Base-by-base conservation (phyloP, 2,797 vertebrate genomes). In the Emydoidea blandingii region DNA sequence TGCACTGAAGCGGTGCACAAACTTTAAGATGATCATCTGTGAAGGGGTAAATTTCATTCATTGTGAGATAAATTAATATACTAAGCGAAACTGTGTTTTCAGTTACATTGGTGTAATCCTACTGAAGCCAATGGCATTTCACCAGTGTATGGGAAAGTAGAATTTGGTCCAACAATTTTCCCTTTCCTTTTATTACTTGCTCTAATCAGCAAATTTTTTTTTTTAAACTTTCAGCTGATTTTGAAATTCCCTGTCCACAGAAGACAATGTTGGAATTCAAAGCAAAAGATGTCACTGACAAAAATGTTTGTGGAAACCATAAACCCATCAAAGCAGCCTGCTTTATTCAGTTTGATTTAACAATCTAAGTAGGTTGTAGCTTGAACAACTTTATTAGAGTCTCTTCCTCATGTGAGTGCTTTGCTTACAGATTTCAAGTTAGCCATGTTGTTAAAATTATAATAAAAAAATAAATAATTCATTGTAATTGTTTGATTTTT, bases 211-310 rank as follows among this genome's bases (percentile, higher is more conserved):
- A 47, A 86, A 57, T 91, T 59, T 23, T 27, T 12, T 12, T 81
- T 79, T 49, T 83, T 90, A 80, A 37, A 54, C 89, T 98, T 98
- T 81, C 96, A 98, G 98, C 94, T 98, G 97, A 98, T 94, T 88
- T 87, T 87, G 95, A 94, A 94, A 95, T 53, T 83, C 83, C 53
- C 86, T 94, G 82, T 91, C 90, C 86, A 93, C 78, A 78, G 91
- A 97, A 97, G 95, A 95, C 86, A 91, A 62, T 41, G 56, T 52
- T 94, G 65, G 86, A 91, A 91, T 94, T 97, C 80, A 90, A 88
- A 88, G 84, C 85, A 93, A 87, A 92, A 83, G 14, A 68, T 85
- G 50, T 88, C 91, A 94, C 91, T 87, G 91, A 86, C 96, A 92
- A 34, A 95, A 95, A 87, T 83, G 37, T 96, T 94, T 57, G 21